Conservation (phyloP, 2,113 vertebrate genomes). For the Tragelaphus buxtoni region DNA sequence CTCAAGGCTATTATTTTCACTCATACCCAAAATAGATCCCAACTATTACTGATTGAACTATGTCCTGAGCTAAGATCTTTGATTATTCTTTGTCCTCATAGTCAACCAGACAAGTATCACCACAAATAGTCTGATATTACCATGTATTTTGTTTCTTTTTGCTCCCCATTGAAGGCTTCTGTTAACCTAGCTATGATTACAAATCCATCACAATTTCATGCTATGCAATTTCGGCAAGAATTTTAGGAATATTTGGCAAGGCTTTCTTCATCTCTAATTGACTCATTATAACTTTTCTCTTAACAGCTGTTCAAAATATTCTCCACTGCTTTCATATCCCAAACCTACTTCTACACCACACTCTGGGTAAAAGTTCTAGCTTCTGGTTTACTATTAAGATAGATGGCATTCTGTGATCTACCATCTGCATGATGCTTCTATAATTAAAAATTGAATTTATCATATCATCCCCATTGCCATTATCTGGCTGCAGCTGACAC, state of each 20-base stretch:
- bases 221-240: background rate
- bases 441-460: background rate
- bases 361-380: background rate
- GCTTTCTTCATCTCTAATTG: background rate
- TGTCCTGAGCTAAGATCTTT: background rate
- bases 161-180: background rate
- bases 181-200: no score
- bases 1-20: background rate
- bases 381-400: background rate
- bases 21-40: no score
- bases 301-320: background rate
- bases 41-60: background rate
- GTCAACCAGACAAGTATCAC: background rate
- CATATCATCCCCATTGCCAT: background rate
- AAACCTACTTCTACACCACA: background rate
- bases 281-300: background rate
- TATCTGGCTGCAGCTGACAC: background rate
- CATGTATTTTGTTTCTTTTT: background rate
- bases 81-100: no score
- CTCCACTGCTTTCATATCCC: background rate
- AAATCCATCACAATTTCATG: background rate
- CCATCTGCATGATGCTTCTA: background rate
- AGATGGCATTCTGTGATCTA: background rate
- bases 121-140: no score
- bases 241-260: background rate